Conservation (phyloP, 2,113 vertebrate species). For the Triplophysa dalaica region DNA sequence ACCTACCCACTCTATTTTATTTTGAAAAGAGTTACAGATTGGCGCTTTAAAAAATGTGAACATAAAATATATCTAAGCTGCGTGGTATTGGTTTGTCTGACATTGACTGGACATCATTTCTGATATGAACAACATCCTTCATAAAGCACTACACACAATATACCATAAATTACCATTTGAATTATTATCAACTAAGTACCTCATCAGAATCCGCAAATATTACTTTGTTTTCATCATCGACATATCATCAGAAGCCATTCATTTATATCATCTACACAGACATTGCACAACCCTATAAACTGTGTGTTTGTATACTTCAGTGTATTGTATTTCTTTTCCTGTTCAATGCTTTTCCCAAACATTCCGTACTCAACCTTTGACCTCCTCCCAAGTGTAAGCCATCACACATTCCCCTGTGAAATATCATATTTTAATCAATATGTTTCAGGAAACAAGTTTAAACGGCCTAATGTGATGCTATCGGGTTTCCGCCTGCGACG, state of each 20-base stretch:
- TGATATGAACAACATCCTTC: not conserved
- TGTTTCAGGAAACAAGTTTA: constrained; percentile 22
- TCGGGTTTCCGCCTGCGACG: constrained; percentile 21
- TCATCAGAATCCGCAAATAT: constrained; percentile 44
- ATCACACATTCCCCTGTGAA: constrained; percentile 25
- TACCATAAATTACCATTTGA: not conserved
- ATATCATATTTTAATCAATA: constrained; percentile 33
- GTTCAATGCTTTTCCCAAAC: constrained; percentile 5
- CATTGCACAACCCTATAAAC: not conserved
- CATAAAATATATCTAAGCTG: not conserved
- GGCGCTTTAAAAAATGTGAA: no score
- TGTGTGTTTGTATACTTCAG: constrained; percentile 34
- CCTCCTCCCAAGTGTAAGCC: not conserved
- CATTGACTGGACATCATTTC: not conserved
- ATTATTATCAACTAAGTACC: not conserved
- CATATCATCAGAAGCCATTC: constrained; percentile 5
- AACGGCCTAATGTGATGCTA: constrained; percentile 14
- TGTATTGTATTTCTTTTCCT: constrained; percentile 25
- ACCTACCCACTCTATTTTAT: no score
- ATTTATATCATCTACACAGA: not conserved
- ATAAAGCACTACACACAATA: not conserved
- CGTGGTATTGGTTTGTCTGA: not conserved
- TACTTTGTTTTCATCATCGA: constrained; percentile 56
- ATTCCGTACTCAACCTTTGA: constrained; percentile 22
- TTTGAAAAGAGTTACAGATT: no score